These are phyloP conservation scores for Engraulis encrasicolus DNA, from an alignment of 2,113 vertebrate species.

Conservation along the genomic window DNA sequence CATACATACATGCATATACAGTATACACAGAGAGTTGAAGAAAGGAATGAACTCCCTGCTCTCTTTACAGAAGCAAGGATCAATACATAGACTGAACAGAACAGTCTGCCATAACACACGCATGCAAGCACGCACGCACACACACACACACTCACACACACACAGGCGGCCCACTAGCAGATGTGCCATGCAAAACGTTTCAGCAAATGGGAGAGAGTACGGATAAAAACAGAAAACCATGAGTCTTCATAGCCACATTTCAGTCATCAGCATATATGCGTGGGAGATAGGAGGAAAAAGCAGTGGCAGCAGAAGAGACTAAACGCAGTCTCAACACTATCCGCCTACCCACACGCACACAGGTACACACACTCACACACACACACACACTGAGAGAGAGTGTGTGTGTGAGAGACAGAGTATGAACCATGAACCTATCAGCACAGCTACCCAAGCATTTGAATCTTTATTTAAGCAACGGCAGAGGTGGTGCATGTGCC, in stretches of 20 bases:
- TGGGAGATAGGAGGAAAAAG: background rate
- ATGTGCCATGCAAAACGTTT: too few relatives aligned
- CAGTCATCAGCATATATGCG: conserved; percentile 8
- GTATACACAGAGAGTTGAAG: background rate
- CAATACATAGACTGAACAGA: background rate
- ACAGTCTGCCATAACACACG: background rate
- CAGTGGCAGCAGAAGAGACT: background rate
- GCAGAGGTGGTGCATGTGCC: conserved; percentile 20
- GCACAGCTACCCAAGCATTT: conserved; percentile 38
- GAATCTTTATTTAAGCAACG: conserved; percentile 16
- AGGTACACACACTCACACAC: background rate
- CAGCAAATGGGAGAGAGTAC: background rate
- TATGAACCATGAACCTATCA: too few relatives aligned
- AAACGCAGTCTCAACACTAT: conserved; percentile 10
- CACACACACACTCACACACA: too few relatives aligned
- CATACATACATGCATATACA: too few relatives aligned
- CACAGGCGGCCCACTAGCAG: too few relatives aligned
- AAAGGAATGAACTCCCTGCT: background rate
- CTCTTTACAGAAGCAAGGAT: background rate
- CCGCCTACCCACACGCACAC: conserved; percentile 30
- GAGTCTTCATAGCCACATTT: background rate
- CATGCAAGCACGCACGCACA: background rate
- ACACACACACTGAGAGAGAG: too few relatives aligned
- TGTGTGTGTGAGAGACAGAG: too few relatives aligned
- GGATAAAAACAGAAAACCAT: background rate